Base-by-base conservation (phyloP, 2,113 vertebrate species). In the Bagarius yarrelli region DNA sequence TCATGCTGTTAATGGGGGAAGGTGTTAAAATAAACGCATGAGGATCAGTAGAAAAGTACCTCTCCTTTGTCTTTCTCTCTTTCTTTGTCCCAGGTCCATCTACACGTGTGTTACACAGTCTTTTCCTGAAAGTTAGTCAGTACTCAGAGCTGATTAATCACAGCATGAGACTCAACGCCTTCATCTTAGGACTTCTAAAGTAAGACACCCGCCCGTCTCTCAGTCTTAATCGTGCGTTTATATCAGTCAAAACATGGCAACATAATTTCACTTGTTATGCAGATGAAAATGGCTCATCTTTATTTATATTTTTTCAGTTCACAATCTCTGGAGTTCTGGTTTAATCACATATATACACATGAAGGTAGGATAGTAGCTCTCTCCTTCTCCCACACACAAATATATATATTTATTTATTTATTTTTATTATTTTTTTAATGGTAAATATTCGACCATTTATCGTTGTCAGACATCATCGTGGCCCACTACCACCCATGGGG, bases 111-210 rank as follows among this genome's bases (percentile, higher is more conserved):
- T 92, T 99, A 66, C 94, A 99, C 79, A 93, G 92, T 85, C 91
- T 99, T 61, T 95, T 92, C 87, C 94, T 94, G 55, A 97, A 96
- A 82, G 94, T 99, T 89, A 97, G 94, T 91, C 95, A 99, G 84
- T 97, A 92, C 88, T 93, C 94, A 0, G 98, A 99, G 90, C 94
- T 99, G 86, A 96, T 92, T 70, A 98, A 91, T 83, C 94, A 96
- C 87, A 94, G 88, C 84, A 97, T 98, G 96, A 94, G 98, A 83
- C 95, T 99, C 88, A 96, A 99, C 0, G 95, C 98, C 2, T 99
- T 99, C 92, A 93, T 99, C 92, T 95, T 99, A 0, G 97, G 97
- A 72, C 94, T 99, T 52, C 96, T 99, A 86, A 99, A 99, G 98
- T 99, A 87, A 96, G 98, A 87, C 36, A 9, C 25, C 11, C 55